These are phyloP conservation scores for Larimichthys crocea DNA, from an alignment of 2,113 vertebrate genomes.

Conservation along the genomic window DNA sequence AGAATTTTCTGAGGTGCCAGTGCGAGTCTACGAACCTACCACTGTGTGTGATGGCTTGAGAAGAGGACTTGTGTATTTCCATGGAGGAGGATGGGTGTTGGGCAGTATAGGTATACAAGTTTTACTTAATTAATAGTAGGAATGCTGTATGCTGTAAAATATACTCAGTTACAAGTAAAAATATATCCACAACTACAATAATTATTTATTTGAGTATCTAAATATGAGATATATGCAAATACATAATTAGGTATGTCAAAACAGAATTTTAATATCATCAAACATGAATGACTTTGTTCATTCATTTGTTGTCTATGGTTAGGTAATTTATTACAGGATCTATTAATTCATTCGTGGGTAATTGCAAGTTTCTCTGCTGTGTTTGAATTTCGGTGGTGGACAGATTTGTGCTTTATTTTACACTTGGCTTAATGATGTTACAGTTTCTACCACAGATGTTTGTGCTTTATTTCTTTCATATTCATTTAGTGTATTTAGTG, in stretches of 20 bases:
- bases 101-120: slow-evolving; percentile 86
- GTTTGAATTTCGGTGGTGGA: neutral
- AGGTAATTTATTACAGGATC: neutral
- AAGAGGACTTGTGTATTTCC: slow-evolving; percentile 87
- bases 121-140: neutral
- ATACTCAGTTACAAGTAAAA: neutral
- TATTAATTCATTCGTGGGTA: neutral
- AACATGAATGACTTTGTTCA: neutral
- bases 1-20: slow-evolving; percentile 81
- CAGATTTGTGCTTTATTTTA: neutral
- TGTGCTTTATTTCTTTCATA: neutral
- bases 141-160: neutral
- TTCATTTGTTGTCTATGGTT: neutral
- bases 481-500: neutral
- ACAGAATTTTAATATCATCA: neutral
- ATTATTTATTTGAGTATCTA: neutral
- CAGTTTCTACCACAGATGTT: neutral
- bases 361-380: neutral
- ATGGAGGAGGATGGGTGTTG: slow-evolving; percentile 86
- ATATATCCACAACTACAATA: neutral
- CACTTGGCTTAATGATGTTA: neutral
- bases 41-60: slow-evolving; percentile 59
- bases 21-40: slow-evolving; percentile 87
- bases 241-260: neutral
- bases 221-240: neutral